Evolutionary conservation across 2,113 vertebrate genomes (phyloP), one percentile per base, ranked within the genome.

Genomic region (Chlamydotis undulata): DNA sequence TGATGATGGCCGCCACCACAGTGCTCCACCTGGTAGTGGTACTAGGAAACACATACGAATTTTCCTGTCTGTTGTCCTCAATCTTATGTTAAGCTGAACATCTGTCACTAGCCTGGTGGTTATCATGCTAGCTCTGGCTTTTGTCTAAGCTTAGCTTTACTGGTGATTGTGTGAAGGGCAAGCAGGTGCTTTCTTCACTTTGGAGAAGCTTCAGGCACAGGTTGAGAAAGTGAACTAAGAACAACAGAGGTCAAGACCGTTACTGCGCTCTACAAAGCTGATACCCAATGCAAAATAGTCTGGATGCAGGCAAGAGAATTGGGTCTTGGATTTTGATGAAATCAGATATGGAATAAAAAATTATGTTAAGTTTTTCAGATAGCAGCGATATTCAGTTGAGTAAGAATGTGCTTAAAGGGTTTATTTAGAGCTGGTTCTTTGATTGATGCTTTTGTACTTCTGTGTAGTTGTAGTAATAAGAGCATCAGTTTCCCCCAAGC

Each of bases 401-500:
- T 39, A 83, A 71, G 28, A 53, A 43, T 47, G 45, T 79, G 57
- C 71, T 75, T 67, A 1, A 63, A 52, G 28, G 65, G n/a, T 83
- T 90, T 77, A 50, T 83, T 82, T 79, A n/a, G 68, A 74, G 33
- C 37, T 93, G 19, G 5, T 74, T 90, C 83, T 95, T 92, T 74
- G 49, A 55, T 87, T 87, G 67, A 89, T 85, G 52, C 35, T 25
- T 81, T 53, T 50, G 55, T 87, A 49, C 33, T 95, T 94, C 70
- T 25, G 12, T 55, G 12, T 56, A 63, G 50, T 11, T 52, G 29
- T 55, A 74, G 63, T 82, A 89, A 82, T 80, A 75, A 56, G 67
- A 89, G 47, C 67, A 84, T 78, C 26, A 21, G n/a, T 78, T 95
- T 90, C 65, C 83, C 79, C 79, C 92, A 95, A 57, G 50, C 75